Base-by-base conservation (phyloP, 1,140 invertebrate genomes). In the Reticulitermes speratus region DNA sequence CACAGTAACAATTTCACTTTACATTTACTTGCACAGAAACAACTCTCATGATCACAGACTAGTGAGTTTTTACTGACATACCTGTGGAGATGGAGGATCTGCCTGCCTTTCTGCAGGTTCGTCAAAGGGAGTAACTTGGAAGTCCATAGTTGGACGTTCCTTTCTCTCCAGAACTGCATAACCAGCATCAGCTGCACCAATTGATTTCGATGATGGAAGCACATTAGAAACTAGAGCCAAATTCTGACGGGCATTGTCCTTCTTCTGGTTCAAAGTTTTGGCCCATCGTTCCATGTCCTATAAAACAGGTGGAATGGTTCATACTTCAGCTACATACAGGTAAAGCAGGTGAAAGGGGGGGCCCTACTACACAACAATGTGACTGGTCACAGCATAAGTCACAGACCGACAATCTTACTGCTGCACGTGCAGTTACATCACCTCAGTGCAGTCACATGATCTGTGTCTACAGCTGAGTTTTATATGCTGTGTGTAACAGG, bases 231-330 rank as follows among this genome's bases (percentile, higher is more conserved):
- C 92, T 87, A 92, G 92, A 23, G 93, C 93, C 90, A 93, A 92
- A 87, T 93, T 94, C 83, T 93, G 93, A 87, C 95, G 94, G 45
- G 95, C 94, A 87, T 94, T 96, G 89, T 99, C 97, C 91, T 99
- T 99, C 91, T 98, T 98, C 89, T 99, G 98, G 91, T 99, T 99
- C 85, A 99, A 92, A 12, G 97, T 98, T 90, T 99, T 98, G 0
- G 98, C 98, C 99, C 99, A 99, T 89, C 95, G 95, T 89, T 97
- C 96, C 97, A 98, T 98, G 89, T 98, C 94, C 91, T 93, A 87
- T 5, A 86, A 85, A 55, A 55, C 52, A 55, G 44, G 25, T 23
- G 14, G 14, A 85, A 16, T 55, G 5, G 19, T 5, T 21, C 19
- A 19, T 55, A 38, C 38, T 38, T 38, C 38, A 38, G 38, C 19